Percentiles rank a stretch among this genome's conserved stretches.
phyloP scores from a whole-genome alignment of 2,888 invertebrate genomes.

The Lymantria monacha region DNA sequence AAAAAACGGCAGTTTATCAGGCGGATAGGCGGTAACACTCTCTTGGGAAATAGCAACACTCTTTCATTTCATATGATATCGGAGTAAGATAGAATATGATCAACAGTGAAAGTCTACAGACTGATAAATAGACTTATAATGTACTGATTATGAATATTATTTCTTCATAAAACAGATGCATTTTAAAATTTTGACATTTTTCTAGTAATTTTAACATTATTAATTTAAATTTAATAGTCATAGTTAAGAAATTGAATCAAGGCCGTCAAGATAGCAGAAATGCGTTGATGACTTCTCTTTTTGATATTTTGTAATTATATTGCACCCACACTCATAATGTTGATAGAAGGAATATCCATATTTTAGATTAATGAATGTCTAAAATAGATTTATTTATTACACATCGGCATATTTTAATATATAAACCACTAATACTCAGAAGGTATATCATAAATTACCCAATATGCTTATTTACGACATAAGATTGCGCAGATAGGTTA shows the following conservation, averaged over 20 bases:
- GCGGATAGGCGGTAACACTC: too few relatives aligned
- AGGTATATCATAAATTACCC: too few relatives aligned
- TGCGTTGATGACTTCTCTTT: slow-evolving; percentile 30
- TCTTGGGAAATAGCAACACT: too few relatives aligned
- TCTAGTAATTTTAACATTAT: not conserved
- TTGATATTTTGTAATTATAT: slow-evolving; percentile 17
- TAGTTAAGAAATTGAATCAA: slow-evolving; percentile 35
- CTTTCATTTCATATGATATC: too few relatives aligned
- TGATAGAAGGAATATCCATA: slow-evolving; percentile 10
- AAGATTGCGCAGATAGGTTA: too few relatives aligned
- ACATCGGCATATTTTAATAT: slow-evolving; percentile 3
- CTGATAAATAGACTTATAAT: too few relatives aligned
- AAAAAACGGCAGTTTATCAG: too few relatives aligned
- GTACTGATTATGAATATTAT: too few relatives aligned
- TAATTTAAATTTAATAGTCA: not conserved
- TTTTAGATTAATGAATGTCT: slow-evolving; percentile 10
- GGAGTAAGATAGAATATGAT: too few relatives aligned
- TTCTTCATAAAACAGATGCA: too few relatives aligned
- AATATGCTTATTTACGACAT: too few relatives aligned
- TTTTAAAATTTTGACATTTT: not conserved
- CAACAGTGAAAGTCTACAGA: too few relatives aligned
- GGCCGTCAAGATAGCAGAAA: slow-evolving; percentile 26
- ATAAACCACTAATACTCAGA: not conserved
- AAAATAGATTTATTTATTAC: slow-evolving; percentile 2
- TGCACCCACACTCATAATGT: slow-evolving; percentile 9